These are phyloP conservation scores for Drosophila hamatofila DNA, from an alignment of 2,888 invertebrate genomes.

Conservation along the genomic window DNA sequence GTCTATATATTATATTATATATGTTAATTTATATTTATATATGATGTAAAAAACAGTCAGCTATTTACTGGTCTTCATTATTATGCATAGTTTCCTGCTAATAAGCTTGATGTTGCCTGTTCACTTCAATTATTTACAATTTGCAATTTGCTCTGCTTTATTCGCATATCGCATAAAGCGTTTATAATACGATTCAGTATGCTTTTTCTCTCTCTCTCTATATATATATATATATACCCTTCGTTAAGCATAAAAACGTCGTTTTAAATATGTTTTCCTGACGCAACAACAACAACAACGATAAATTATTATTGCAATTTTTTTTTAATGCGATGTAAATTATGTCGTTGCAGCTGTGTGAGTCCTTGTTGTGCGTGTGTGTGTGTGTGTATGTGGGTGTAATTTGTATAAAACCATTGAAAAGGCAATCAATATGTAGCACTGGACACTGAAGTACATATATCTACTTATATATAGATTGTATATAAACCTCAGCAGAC, in stretches of 20 bases:
- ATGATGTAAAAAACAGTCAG: not conserved
- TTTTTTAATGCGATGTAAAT: constrained; percentile 74
- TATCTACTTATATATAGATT: not conserved
- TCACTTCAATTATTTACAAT: constrained; percentile 18
- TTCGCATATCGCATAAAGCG: constrained; percentile 34
- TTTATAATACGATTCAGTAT: constrained; percentile 34
- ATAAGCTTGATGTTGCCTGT: not conserved
- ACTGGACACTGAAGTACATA: not conserved
- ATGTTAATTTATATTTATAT: not conserved
- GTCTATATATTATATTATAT: not conserved
- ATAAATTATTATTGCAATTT: constrained; percentile 71
- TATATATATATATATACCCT: constrained; percentile 23
- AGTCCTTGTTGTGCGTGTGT: constrained; percentile 15
- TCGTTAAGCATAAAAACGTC: constrained; percentile 68
- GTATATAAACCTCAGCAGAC: constrained; percentile 34
- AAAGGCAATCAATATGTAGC: constrained; percentile 48
- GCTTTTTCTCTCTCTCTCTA: not conserved
- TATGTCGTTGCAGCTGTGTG: constrained; percentile 52
- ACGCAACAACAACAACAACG: constrained; percentile 42
- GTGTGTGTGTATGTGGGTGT: constrained; percentile 14
- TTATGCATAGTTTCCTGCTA: not conserved
- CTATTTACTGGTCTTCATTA: not conserved
- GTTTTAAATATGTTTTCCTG: constrained; percentile 71
- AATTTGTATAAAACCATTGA: constrained; percentile 34
- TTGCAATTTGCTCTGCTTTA: constrained; percentile 8